Evolutionary conservation across 37 sponge, comb jelly and placozoan species (phyloP), one percentile per base, ranked within the genome.

Genomic region (Spongia lamella): DNA sequence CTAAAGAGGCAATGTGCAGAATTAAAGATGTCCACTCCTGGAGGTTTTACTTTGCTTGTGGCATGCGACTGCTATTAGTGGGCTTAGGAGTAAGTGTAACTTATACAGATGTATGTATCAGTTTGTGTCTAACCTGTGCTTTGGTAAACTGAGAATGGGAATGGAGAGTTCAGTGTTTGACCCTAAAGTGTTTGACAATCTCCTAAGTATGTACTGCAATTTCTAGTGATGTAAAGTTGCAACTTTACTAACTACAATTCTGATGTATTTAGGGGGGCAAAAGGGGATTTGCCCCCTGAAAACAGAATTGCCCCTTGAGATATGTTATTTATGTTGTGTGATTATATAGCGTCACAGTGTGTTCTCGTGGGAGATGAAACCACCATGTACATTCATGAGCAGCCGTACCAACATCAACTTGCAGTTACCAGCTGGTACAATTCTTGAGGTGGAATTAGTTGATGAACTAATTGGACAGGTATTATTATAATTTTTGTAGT

Each of bases 41-140:
- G 96, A 84, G 85, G 77, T 95, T 92, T 71, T 91, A 66, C 66
- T 90, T 80, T 51, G 79, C 83, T 14, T 86, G 80, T 85, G 96
- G 96, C 7, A 78, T 57, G 43, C 65, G 89, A 74, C 76, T 80
- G 37, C 81, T 95, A 27, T 1, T 90, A 1, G 84, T 95, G 15
- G 89, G 92, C 14, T 72, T 84, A 53, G 96, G 96, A 62, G 93
- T 88, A 50, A 81, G 88, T 56, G 20, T 6, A 50, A 36, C 11
- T 20, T 16, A 60, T 60, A 19, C 22, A 29, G 62, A n/a, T n/a
- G n/a, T n/a, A n/a, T n/a, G n/a, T n/a, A n/a, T n/a, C n/a, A n/a
- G n/a, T n/a, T n/a, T n/a, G n/a, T n/a, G n/a, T n/a, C n/a, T n/a
- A n/a, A n/a, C n/a, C n/a, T n/a, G n/a, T n/a, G n/a, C n/a, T n/a